Conservation (phyloP, 2,797 vertebrate genomes). For the Stomatorhinus walkeri region DNA sequence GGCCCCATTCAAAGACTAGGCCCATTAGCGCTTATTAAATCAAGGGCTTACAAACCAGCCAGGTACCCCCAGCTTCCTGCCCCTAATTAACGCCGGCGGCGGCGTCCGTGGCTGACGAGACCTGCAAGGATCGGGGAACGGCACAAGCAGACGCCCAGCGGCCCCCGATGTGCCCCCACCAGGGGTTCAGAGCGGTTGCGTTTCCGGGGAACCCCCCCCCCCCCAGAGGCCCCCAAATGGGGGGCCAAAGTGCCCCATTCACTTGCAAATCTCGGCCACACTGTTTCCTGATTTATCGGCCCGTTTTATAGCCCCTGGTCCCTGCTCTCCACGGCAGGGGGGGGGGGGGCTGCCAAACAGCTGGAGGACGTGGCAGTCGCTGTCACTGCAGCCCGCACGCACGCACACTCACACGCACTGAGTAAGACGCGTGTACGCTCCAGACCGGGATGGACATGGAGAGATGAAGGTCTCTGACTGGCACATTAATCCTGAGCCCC, state of each 20-base stretch:
- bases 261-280: background rate
- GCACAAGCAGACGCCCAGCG: background rate
- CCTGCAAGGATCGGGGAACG: background rate
- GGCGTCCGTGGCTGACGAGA: background rate
- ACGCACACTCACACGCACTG: background rate
- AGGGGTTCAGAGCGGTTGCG: background rate
- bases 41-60: background rate
- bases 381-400: background rate
- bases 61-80: background rate
- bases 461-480: background rate
- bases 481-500: background rate
- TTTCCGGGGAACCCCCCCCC: background rate
- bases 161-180: background rate
- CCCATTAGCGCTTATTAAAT: slow-evolving; percentile 6
- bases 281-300: background rate
- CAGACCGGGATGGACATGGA: too few species aligned
- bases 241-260: background rate
- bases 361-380: background rate
- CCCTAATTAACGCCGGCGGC: background rate
- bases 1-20: background rate
- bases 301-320: background rate
- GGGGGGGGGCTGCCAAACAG: background rate
- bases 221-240: background rate
- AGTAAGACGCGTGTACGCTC: background rate
- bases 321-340: background rate